phyloP scores from a whole-genome alignment of 2,797 vertebrate species.

The Miichthys miiuy region DNA sequence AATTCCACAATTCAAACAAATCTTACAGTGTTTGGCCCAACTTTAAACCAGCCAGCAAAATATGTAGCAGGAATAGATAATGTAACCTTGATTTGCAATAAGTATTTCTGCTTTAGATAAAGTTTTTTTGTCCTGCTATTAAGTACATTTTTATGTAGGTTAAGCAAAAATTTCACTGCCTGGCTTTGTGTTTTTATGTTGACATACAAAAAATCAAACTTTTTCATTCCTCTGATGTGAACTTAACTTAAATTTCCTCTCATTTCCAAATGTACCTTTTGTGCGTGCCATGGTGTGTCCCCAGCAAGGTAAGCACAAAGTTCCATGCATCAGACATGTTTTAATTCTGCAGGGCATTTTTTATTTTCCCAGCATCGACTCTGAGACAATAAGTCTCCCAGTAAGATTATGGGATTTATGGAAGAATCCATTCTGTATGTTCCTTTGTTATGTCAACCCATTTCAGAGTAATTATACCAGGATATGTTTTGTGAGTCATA shows the following conservation, averaged over 20 bases:
- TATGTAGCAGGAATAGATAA: background rate
- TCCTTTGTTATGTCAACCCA: constrained; percentile 38
- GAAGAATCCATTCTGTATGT: constrained; percentile 7
- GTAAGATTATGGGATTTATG: constrained; percentile 48
- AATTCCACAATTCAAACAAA: background rate
- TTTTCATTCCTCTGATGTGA: background rate
- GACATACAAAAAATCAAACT: background rate
- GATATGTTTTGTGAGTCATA: constrained; percentile 54
- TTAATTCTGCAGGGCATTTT: background rate
- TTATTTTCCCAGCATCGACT: constrained; percentile 21
- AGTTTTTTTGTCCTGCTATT: background rate
- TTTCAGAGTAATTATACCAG: constrained; percentile 61
- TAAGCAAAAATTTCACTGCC: background rate
- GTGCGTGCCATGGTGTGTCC: constrained; percentile 13
- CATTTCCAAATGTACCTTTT: background rate
- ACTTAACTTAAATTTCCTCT: constrained; percentile 33
- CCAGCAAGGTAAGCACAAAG: constrained; percentile 74
- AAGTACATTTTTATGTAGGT: background rate
- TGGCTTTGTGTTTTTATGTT: background rate
- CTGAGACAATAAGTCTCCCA: constrained; percentile 18
- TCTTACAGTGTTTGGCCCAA: background rate
- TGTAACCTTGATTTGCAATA: background rate
- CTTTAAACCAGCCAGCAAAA: background rate
- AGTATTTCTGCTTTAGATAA: background rate
- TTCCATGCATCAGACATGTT: background rate